Conservation (phyloP, 2,113 vertebrate genomes). For the Solea solea region DNA sequence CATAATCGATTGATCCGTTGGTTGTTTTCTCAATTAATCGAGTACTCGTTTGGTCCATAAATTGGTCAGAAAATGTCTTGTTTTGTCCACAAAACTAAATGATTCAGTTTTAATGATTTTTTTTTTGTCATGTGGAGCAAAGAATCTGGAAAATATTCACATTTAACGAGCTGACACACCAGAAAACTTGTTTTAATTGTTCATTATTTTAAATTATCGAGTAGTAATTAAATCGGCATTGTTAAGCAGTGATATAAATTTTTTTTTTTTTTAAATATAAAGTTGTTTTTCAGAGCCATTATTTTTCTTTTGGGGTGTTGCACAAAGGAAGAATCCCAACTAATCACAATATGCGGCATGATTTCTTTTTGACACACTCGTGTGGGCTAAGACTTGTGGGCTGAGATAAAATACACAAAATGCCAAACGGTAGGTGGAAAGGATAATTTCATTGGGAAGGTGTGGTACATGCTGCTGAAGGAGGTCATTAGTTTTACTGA, state of each 20-base stretch:
- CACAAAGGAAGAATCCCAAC: not conserved
- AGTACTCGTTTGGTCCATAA: too few relatives aligned
- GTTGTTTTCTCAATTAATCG: too few relatives aligned
- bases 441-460: constrained; percentile 18
- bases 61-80: too few relatives aligned
- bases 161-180: too few relatives aligned
- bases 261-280: not conserved
- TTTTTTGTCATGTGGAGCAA: too few relatives aligned
- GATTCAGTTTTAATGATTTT: too few relatives aligned
- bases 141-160: too few relatives aligned
- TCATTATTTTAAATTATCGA: too few relatives aligned
- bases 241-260: not conserved
- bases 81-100: too few relatives aligned
- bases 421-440: constrained; percentile 25
- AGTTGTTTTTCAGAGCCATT: not conserved
- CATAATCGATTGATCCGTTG: too few relatives aligned
- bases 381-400: not conserved
- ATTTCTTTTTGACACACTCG: not conserved
- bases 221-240: too few relatives aligned
- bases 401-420: constrained; percentile 12
- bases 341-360: not conserved
- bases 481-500: constrained; percentile 36
- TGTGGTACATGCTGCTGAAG: constrained; percentile 23
- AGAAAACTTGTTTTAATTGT: too few relatives aligned
- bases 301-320: not conserved